Percentiles rank a stretch among this genome's conserved stretches.
Evolutionary conservation across 2,797 vertebrate genomes (phyloP).

Genomic region (Menidia menidia): DNA sequence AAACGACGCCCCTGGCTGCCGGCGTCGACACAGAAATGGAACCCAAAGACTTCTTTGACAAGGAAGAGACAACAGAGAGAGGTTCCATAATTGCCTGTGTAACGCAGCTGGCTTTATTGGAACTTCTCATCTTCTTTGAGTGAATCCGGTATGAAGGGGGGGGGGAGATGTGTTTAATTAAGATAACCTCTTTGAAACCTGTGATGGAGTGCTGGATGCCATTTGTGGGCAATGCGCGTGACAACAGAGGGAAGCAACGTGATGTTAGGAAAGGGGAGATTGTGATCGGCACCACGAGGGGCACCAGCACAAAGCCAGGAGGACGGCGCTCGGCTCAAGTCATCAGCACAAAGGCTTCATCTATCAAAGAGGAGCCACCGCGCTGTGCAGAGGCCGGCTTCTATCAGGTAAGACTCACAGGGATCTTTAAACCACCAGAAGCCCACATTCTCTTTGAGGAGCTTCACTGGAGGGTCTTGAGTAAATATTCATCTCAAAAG

Average conservation of each 20-base stretch:
- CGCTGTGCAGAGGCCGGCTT: conserved; percentile 16
- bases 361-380: conserved; percentile 9
- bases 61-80: conserved; percentile 38
- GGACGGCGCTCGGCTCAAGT: not conserved
- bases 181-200: conserved; percentile 63
- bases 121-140: conserved; percentile 33
- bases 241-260: conserved; percentile 31
- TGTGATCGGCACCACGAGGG: conserved; percentile 48
- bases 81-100: conserved; percentile 39
- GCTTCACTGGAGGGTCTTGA: conserved; percentile 20
- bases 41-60: conserved; percentile 16
- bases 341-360: conserved; percentile 13
- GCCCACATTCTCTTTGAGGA: conserved; percentile 17
- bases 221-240: conserved; percentile 32
- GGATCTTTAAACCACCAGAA: conserved; percentile 12
- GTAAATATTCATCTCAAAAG: conserved; percentile 28
- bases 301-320: conserved; percentile 22
- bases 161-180: conserved; percentile 60
- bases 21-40: conserved; percentile 18
- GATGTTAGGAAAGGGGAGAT: conserved; percentile 35
- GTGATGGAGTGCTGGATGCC: conserved; percentile 33
- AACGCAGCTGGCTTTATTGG: conserved; percentile 44
- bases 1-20: not conserved
- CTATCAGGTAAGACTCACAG: conserved; percentile 30
- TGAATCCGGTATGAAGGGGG: conserved; percentile 26